A percentile compares a stretch with the other conserved stretches of the same genome.
Evolutionary conservation across 1,140 invertebrate species (phyloP).

Genomic region (Medauroidea extradentata): DNA sequence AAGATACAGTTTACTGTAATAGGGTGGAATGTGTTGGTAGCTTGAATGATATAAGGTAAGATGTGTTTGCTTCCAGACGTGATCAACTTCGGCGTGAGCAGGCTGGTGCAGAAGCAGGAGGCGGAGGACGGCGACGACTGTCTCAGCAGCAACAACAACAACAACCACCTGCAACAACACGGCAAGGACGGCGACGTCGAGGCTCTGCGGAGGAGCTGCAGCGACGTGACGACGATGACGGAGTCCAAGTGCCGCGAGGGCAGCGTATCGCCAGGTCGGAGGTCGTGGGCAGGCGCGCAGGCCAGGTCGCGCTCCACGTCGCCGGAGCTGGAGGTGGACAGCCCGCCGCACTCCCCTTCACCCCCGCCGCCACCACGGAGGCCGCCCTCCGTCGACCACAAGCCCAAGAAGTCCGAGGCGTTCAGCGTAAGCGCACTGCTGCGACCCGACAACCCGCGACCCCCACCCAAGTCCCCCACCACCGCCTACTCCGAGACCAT

Average conservation of each 20-base stretch:
- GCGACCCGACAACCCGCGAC: constrained; percentile 48
- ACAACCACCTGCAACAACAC: constrained; percentile 1
- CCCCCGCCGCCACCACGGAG: constrained; percentile 24
- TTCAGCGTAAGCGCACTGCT: constrained; percentile 74
- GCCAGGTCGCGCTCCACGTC: constrained; percentile 56
- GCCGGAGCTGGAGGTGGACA: constrained; percentile 64
- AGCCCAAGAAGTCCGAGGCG: constrained; percentile 44
- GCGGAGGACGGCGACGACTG: constrained; percentile 23
- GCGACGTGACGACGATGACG: constrained; percentile 52
- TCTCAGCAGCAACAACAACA: not conserved
- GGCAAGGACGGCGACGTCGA: constrained; percentile 16
- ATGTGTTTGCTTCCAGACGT: constrained; percentile 53
- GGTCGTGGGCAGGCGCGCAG: constrained; percentile 23
- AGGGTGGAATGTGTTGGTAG: too few relatives aligned
- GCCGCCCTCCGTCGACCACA: constrained; percentile 35
- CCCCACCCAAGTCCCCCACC: constrained; percentile 30
- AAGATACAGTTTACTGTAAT: too few relatives aligned
- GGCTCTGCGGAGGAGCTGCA: constrained; percentile 33
- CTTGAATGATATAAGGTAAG: too few relatives aligned
- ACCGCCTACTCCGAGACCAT: constrained; percentile 49
- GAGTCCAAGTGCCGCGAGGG: constrained; percentile 40
- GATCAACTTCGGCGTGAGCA: constrained; percentile 67
- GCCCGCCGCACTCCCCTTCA: constrained; percentile 19
- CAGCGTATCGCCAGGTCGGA: constrained; percentile 20
- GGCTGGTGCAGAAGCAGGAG: constrained; percentile 48